These are phyloP conservation scores for Teleogryllus occipitalis DNA, from an alignment of 1,140 invertebrate genomes.

Conservation along the genomic window DNA sequence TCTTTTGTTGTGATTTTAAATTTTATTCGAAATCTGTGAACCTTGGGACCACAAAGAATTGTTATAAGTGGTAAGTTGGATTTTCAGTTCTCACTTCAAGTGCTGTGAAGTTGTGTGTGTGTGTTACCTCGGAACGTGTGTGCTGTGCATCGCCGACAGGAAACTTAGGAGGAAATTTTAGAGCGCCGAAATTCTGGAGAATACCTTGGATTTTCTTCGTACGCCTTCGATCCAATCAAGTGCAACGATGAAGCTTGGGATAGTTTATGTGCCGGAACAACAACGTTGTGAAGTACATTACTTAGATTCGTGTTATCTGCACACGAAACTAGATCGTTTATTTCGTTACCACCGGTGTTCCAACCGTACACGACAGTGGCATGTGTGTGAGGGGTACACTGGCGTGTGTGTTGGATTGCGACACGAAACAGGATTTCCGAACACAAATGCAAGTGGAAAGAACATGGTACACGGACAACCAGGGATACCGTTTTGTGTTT, in stretches of 20 bases:
- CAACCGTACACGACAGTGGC: too few relatives aligned
- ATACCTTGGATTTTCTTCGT: background rate
- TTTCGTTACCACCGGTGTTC: too few relatives aligned
- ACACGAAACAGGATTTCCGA: too few relatives aligned
- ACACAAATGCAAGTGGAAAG: too few relatives aligned
- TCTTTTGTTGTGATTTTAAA: conserved; percentile 9
- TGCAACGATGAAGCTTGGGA: background rate
- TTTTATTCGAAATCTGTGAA: conserved; percentile 13
- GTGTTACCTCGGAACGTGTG: background rate
- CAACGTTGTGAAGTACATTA: too few relatives aligned
- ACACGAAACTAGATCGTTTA: too few relatives aligned
- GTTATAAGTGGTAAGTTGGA: conserved; percentile 16
- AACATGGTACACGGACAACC: too few relatives aligned
- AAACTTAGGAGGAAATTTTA: background rate
- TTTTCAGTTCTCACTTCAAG: conserved; percentile 8
- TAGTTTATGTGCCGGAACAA: background rate
- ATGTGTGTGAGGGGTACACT: too few relatives aligned
- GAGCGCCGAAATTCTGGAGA: background rate
- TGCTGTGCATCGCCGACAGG: background rate
- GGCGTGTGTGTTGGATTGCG: too few relatives aligned
- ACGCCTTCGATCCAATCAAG: background rate
- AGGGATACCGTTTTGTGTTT: too few relatives aligned
- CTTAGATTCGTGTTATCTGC: too few relatives aligned
- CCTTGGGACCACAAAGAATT: conserved; percentile 11
- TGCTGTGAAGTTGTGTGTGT: background rate